Percentiles rank a stretch among this genome's conserved stretches.
These are phyloP conservation scores for Lateolabrax maculatus DNA, from an alignment of 2,797 vertebrate species.

Conservation along the genomic window DNA sequence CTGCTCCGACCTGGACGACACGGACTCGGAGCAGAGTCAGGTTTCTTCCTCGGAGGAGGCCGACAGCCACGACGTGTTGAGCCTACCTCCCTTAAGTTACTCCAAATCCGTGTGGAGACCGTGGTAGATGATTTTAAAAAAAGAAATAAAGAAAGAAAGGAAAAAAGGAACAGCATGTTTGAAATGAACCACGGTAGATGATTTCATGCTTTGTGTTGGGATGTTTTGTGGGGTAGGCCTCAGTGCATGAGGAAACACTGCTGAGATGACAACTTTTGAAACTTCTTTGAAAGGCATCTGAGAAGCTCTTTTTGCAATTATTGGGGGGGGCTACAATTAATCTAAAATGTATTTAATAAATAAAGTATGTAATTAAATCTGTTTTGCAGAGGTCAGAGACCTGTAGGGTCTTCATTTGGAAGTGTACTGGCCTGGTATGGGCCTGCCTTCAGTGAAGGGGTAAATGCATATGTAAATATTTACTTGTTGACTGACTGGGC, in stretches of 20 bases:
- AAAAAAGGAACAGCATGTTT: slow-evolving; percentile 13
- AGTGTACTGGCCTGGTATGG: slow-evolving; percentile 33
- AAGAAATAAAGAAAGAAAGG: too few relatives aligned
- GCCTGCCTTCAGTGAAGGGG: slow-evolving; percentile 63
- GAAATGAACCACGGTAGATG: slow-evolving; percentile 16
- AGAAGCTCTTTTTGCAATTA: slow-evolving; percentile 69
- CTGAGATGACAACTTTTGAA: slow-evolving; percentile 32
- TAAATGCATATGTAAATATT: slow-evolving; percentile 82
- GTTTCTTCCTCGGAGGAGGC: slow-evolving; percentile 79
- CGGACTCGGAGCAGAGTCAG: slow-evolving; percentile 78
- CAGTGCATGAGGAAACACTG: slow-evolving; percentile 30
- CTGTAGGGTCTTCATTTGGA: slow-evolving; percentile 38
- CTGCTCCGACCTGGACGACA: slow-evolving; percentile 85
- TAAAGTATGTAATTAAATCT: slow-evolving; percentile 58
- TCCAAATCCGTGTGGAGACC: slow-evolving; percentile 92
- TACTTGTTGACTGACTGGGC: slow-evolving; percentile 68
- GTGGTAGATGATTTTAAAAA: slow-evolving; percentile 84
- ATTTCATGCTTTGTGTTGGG: slow-evolving; percentile 44
- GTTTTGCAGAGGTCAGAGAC: slow-evolving; percentile 46
- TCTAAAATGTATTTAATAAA: slow-evolving; percentile 69
- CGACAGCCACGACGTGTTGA: slow-evolving; percentile 66
- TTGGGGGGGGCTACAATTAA: slow-evolving; percentile 41
- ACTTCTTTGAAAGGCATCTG: slow-evolving; percentile 44
- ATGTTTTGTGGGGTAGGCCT: slow-evolving; percentile 41
- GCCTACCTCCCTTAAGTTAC: slow-evolving; percentile 63